Evolutionary conservation across 2,113 vertebrate species (phyloP).

Genomic region (Leptobrachium leishanense): DNA sequence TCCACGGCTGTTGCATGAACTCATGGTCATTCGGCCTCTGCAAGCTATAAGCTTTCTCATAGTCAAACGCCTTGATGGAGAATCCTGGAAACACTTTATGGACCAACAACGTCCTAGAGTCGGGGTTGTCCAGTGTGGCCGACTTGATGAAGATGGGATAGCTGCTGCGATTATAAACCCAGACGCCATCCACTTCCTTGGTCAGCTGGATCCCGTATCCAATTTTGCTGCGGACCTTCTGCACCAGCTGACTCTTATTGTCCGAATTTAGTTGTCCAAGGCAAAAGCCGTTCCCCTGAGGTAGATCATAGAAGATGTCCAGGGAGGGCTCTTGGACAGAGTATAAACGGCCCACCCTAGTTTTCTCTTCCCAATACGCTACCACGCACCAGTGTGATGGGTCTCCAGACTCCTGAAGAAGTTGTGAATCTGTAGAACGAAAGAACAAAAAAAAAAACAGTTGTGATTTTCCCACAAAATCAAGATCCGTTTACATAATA

Average conservation of each 20-base stretch:
- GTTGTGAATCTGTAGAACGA: slow-evolving; percentile 81
- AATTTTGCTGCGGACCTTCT: slow-evolving; percentile 95
- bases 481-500: too few species aligned
- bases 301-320: slow-evolving; percentile 99
- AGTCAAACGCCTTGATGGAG: slow-evolving; percentile 98
- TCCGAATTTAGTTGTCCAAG: slow-evolving; percentile 95
- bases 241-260: slow-evolving; percentile 95
- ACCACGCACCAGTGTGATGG: slow-evolving; percentile 96
- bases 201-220: slow-evolving; percentile 97
- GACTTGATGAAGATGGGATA: slow-evolving; percentile 99
- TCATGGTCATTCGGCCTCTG: slow-evolving; percentile 96
- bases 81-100: slow-evolving; percentile 98
- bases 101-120: slow-evolving; percentile 93
- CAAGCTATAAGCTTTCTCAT: slow-evolving; percentile 92
- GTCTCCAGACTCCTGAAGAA: slow-evolving; percentile 89
- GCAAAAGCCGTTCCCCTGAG: slow-evolving; percentile 99
- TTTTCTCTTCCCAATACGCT: slow-evolving; percentile 99
- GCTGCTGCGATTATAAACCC: slow-evolving; percentile 98
- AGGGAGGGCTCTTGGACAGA: slow-evolving; percentile 97
- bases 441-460: background rate
- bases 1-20: slow-evolving; percentile 95
- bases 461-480: slow-evolving; percentile 41
- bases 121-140: slow-evolving; percentile 99
- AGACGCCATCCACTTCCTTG: slow-evolving; percentile 91
- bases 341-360: slow-evolving; percentile 92